Conservation (phyloP, 2,797 vertebrate species). For the Smutsia gigantea region DNA sequence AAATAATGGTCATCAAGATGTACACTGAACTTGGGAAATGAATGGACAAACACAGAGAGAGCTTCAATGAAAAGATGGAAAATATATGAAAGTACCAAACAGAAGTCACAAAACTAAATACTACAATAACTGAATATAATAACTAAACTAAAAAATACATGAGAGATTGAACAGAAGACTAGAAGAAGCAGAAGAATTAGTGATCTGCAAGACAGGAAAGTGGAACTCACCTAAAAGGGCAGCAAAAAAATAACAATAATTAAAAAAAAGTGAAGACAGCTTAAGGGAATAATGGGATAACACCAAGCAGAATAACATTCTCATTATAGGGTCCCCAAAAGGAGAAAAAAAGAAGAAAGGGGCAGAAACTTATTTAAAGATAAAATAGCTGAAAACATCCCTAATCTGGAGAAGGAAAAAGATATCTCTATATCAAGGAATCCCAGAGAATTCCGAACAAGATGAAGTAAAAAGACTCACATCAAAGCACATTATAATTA, state of each 20-base stretch:
- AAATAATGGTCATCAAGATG: background rate
- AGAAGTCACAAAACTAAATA: background rate
- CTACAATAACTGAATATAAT: background rate
- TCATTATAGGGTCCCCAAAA: background rate
- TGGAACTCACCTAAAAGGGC: background rate
- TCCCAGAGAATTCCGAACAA: background rate
- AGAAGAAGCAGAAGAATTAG: background rate
- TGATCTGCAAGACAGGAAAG: background rate
- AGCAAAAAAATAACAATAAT: background rate
- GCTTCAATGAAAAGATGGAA: background rate
- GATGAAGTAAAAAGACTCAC: background rate
- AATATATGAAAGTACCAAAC: background rate
- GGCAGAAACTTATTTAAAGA: background rate
- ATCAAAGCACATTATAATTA: background rate
- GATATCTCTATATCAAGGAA: background rate
- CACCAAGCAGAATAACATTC: background rate
- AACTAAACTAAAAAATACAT: background rate
- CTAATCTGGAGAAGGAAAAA: background rate
- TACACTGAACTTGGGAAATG: background rate
- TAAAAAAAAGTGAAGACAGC: background rate
- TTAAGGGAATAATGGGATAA: background rate
- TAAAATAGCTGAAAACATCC: background rate
- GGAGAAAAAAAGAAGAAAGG: background rate
- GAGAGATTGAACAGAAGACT: background rate
- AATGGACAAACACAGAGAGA: background rate